Conservation (phyloP, 2,797 vertebrate species). For the Arnoldichthys spilopterus region DNA sequence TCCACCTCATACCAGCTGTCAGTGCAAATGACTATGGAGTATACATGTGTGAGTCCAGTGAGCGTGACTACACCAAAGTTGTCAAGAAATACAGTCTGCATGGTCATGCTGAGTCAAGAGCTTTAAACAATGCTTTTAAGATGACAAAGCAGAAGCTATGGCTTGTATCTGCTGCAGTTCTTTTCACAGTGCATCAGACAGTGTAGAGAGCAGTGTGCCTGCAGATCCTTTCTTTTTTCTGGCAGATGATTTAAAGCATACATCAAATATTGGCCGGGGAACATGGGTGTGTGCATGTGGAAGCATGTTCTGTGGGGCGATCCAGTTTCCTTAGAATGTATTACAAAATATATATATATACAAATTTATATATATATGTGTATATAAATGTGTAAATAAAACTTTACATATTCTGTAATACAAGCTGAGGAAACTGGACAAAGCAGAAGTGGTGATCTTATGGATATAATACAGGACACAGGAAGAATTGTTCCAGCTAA, state of each 20-base stretch:
- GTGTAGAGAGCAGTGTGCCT: background rate
- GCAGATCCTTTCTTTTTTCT: background rate
- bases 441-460: too few species aligned
- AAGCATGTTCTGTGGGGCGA: too few species aligned
- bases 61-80: conserved; percentile 68
- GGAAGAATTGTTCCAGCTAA: too few species aligned
- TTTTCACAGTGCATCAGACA: background rate
- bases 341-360: too few species aligned
- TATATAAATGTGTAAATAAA: too few species aligned
- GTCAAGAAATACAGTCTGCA: conserved; percentile 65
- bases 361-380: too few species aligned
- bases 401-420: too few species aligned
- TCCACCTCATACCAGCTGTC: conserved; percentile 76
- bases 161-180: background rate
- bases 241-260: too few species aligned
- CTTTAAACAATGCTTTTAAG: background rate
- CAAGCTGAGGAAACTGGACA: too few species aligned
- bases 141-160: conserved; percentile 11
- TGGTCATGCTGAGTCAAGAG: background rate
- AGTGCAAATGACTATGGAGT: conserved; percentile 65
- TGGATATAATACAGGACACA: too few species aligned
- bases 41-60: conserved; percentile 74
- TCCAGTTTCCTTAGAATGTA: too few species aligned
- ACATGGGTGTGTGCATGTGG: background rate
- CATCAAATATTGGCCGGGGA: background rate